A percentile compares a stretch with the other conserved stretches of the same genome.
Evolutionary conservation across 2,113 vertebrate genomes (phyloP).

Genomic region (Hippolais icterina): DNA sequence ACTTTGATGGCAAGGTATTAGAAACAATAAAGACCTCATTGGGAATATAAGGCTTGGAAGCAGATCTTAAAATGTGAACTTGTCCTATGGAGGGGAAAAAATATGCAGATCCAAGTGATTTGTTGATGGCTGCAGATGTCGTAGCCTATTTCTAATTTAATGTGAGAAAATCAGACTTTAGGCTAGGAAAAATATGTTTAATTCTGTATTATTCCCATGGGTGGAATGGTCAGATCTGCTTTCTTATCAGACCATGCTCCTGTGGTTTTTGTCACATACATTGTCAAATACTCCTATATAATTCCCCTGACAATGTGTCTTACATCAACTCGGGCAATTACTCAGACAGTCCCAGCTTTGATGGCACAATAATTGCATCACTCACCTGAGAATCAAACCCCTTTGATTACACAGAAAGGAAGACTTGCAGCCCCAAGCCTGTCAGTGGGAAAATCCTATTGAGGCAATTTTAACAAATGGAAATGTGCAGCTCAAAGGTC

Average conservation of each 20-base stretch:
- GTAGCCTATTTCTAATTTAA: slow-evolving; percentile 29
- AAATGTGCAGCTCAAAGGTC: not conserved
- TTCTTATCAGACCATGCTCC: slow-evolving; percentile 32
- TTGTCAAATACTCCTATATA: slow-evolving; percentile 19
- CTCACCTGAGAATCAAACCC: not conserved
- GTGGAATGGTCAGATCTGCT: slow-evolving; percentile 30
- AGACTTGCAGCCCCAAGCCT: not conserved
- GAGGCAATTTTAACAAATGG: not conserved
- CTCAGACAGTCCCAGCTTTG: not conserved
- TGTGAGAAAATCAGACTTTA: slow-evolving; percentile 7
- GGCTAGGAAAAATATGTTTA: slow-evolving; percentile 11
- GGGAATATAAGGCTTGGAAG: not conserved
- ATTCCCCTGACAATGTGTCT: slow-evolving; percentile 20
- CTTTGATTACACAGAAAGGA: not conserved
- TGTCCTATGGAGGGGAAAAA: not conserved
- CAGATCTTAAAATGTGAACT: not conserved
- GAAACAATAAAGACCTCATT: slow-evolving; percentile 1
- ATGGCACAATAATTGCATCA: slow-evolving; percentile 16
- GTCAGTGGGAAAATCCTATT: not conserved
- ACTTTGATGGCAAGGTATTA: slow-evolving; percentile 18
- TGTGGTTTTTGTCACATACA: slow-evolving; percentile 15
- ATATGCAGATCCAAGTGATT: not conserved
- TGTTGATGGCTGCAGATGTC: slow-evolving; percentile 5
- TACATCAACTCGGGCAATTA: slow-evolving; percentile 19
- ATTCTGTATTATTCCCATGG: slow-evolving; percentile 29